phyloP scores from a whole-genome alignment of 2,797 vertebrate species.

The Lerista edwardsae region DNA sequence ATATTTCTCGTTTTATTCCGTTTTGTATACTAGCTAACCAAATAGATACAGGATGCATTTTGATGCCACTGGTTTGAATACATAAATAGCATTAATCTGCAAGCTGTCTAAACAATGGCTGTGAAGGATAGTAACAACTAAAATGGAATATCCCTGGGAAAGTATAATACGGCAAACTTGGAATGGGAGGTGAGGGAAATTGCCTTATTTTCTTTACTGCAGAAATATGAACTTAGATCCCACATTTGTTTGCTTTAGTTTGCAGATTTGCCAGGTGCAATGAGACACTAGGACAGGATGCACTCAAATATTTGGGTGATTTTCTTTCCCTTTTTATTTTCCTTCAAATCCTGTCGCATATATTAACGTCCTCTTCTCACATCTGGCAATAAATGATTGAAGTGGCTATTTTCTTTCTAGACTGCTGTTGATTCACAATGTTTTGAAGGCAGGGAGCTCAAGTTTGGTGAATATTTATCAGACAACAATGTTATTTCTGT shows the following conservation, averaged over 20 bases:
- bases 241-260: slow-evolving; percentile 81
- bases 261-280: slow-evolving; percentile 79
- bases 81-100: slow-evolving; percentile 69
- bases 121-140: slow-evolving; percentile 80
- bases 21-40: slow-evolving; percentile 34
- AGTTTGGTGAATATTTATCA: slow-evolving; percentile 15
- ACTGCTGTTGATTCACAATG: slow-evolving; percentile 3
- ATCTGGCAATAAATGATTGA: slow-evolving; percentile 56
- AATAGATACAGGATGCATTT: slow-evolving; percentile 67
- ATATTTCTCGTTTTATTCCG: not conserved
- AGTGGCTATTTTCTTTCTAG: not conserved
- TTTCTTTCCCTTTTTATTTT: slow-evolving; percentile 57
- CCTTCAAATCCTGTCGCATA: slow-evolving; percentile 69
- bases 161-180: slow-evolving; percentile 75
- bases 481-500: not conserved
- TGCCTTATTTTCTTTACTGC: slow-evolving; percentile 82
- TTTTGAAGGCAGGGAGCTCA: not conserved
- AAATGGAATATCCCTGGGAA: slow-evolving; percentile 88
- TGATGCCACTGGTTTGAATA: slow-evolving; percentile 59
- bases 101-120: slow-evolving; percentile 92
- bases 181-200: slow-evolving; percentile 76
- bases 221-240: slow-evolving; percentile 83
- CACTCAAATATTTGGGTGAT: slow-evolving; percentile 64
- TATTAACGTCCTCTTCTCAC: slow-evolving; percentile 70
- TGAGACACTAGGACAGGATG: slow-evolving; percentile 65